phyloP scores from a whole-genome alignment of 2,888 invertebrate species.

The Neoaliturus tenellus region DNA sequence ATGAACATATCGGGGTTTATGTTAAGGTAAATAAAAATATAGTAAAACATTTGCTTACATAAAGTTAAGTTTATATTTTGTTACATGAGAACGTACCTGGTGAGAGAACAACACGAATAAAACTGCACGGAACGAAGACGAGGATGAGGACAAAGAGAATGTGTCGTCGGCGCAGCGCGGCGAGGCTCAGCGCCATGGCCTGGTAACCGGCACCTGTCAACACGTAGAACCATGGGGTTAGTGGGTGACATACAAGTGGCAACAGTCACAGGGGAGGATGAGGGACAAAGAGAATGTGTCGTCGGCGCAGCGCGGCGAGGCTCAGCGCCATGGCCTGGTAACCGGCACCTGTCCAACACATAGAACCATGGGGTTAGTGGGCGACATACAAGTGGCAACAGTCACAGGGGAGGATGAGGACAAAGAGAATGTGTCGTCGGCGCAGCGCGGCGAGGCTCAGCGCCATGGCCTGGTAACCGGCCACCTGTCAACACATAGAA shows the following conservation, averaged over 20 bases:
- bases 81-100: constrained; percentile 75
- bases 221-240: too few species aligned
- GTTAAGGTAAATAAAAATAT: too few species aligned
- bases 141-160: constrained; percentile 76
- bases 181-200: constrained; percentile 64
- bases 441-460: constrained; percentile 68
- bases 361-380: too few species aligned
- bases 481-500: constrained; percentile 11
- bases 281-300: constrained; percentile 77
- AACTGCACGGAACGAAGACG: constrained; percentile 77
- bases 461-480: constrained; percentile 60
- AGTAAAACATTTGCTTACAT: too few species aligned
- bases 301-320: constrained; percentile 71
- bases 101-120: constrained; percentile 73
- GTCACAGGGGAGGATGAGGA: constrained; percentile 74
- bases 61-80: too few species aligned
- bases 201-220: constrained; percentile 41
- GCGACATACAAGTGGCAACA: constrained; percentile 70
- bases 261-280: constrained; percentile 71
- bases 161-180: constrained; percentile 73
- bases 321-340: constrained; percentile 62
- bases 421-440: constrained; percentile 77
- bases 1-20: too few species aligned
- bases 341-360: background rate
- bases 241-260: constrained; percentile 68